Base-by-base conservation (phyloP, 2,797 vertebrate genomes). In the Tokudaia muenninki region DNA sequence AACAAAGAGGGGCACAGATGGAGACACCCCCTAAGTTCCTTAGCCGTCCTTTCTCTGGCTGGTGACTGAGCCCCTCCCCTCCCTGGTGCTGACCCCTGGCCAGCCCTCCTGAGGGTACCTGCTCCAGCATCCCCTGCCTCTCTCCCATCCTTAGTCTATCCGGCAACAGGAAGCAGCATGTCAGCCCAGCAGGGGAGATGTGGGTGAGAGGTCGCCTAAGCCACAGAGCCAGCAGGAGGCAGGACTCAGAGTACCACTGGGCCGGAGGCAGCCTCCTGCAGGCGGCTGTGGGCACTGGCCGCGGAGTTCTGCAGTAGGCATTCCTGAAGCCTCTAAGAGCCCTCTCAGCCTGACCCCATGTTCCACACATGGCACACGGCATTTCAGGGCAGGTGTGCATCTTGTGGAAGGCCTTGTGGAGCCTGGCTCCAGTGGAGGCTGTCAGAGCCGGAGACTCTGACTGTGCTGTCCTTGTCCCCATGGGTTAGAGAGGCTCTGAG, bases 161-260 rank as follows among this genome's bases (percentile, higher is more conserved):
- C 97, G 92, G 97, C 97, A 97, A 98, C 98, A 97, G 98, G 98
- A 98, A 98, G 93, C 97, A 92, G 78, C 94, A 97, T 96, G 96
- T 96, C 92, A 22, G 94, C 90, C 81, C 86, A 79, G 94, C 95
- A 41, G 98, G 98, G 98, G 97, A 98, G 98, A 98, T 98, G 96
- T 98, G 97, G 97, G 98, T 94, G 89, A 98, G 96, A 98, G 98
- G 98, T 98, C 97, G 95, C 94, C 89, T 96, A 17, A 17, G 95
- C 93, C 95, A 50, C 75, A 29, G 87, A 81, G 92, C 94, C 98
- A 98, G 98, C 96, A 94, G 81, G 88, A 78, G 3, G 63, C 92
- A 67, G 87, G 55, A 91, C 96, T 52, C 86, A 44, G 95, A 95
- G 97, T 16, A 57, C 24, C 96, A 96, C 95, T 72, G 92, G 87